phyloP scores from a whole-genome alignment of 2,113 vertebrate genomes.

The Dolichallabes microphthalmus region DNA sequence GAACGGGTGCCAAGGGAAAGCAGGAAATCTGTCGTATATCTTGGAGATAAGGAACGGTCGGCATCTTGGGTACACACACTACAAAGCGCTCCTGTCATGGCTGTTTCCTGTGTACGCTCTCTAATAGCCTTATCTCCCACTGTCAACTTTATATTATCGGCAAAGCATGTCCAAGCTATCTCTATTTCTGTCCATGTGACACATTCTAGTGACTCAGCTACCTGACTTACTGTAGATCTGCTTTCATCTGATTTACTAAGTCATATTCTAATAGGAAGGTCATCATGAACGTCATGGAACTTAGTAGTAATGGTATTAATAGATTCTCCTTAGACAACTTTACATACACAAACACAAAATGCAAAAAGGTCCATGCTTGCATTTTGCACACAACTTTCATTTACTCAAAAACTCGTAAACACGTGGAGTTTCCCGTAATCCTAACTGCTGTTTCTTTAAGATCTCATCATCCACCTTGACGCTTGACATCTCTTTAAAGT shows the following conservation, averaged over 20 bases:
- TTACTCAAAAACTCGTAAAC: background rate
- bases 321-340: background rate
- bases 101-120: slow-evolving; percentile 55
- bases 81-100: slow-evolving; percentile 55
- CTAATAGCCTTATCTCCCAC: slow-evolving; percentile 53
- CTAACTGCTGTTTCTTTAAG: no score
- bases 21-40: slow-evolving; percentile 58
- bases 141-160: slow-evolving; percentile 48
- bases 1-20: slow-evolving; percentile 52
- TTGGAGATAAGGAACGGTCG: slow-evolving; percentile 53
- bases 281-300: background rate
- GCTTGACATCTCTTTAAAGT: background rate
- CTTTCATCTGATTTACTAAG: background rate
- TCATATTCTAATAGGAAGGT: background rate
- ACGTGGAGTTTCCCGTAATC: no score
- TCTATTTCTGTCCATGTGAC: slow-evolving; percentile 34
- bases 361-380: background rate
- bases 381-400: background rate
- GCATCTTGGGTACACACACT: slow-evolving; percentile 53
- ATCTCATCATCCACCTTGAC: background rate
- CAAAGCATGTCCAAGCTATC: slow-evolving; percentile 21
- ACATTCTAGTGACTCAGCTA: slow-evolving; percentile 31
- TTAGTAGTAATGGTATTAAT: background rate
- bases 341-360: background rate
- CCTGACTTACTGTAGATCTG: background rate